phyloP scores from a whole-genome alignment of 2,888 invertebrate genomes.

The Phaedon cochleariae region DNA sequence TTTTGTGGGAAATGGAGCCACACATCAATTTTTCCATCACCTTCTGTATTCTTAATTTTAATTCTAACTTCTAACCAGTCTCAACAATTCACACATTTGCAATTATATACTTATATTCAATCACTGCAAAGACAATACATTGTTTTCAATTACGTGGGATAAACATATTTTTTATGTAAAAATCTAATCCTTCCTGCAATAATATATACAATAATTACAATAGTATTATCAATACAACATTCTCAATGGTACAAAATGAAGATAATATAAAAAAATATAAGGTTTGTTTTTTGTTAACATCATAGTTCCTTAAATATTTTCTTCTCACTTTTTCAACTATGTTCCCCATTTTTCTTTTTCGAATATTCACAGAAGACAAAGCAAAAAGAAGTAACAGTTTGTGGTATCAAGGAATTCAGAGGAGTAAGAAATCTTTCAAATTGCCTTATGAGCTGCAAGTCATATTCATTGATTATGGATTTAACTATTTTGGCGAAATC shows the following conservation, averaged over 20 bases:
- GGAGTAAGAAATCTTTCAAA: too few relatives aligned
- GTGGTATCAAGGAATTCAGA: too few relatives aligned
- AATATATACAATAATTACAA: conserved; percentile 48
- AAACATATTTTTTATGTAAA: conserved; percentile 26
- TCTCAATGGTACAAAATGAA: conserved; percentile 25
- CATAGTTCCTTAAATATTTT: conserved; percentile 37
- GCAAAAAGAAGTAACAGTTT: not conserved
- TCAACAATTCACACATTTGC: conserved; percentile 61
- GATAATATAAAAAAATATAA: conserved; percentile 28
- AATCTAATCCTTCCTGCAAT: conserved; percentile 24
- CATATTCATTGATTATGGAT: too few relatives aligned
- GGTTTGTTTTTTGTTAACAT: conserved; percentile 24
- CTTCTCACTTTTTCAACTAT: conserved; percentile 24
- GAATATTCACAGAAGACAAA: conserved; percentile 28
- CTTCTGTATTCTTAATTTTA: conserved; percentile 3
- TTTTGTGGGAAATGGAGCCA: too few relatives aligned
- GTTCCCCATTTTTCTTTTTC: conserved; percentile 13
- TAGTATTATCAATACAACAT: conserved; percentile 24
- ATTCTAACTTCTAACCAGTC: conserved; percentile 59
- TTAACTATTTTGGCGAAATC: too few relatives aligned
- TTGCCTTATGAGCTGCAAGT: too few relatives aligned
- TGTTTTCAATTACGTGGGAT: conserved; percentile 22
- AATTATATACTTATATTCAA: conserved; percentile 40
- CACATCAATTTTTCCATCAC: not conserved
- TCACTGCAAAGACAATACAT: conserved; percentile 21